Conservation (phyloP, 2,888 invertebrate species). For the Embidobia sp. region DNA sequence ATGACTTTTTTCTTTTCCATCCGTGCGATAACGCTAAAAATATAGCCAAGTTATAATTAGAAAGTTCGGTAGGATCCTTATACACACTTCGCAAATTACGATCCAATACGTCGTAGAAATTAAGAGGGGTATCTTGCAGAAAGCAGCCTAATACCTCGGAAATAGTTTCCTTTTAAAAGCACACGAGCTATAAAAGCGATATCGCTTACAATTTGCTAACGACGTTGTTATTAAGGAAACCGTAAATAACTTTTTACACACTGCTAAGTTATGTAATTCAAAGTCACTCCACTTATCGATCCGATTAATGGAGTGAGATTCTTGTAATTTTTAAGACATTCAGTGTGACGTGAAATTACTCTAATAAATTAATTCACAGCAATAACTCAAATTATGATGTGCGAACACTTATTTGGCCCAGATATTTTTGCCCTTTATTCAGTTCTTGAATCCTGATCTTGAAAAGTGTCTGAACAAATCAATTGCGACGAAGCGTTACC, state of each 20-base stretch:
- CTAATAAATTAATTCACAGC: too few species aligned
- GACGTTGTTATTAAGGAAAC: slow-evolving; percentile 80
- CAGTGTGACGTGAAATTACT: too few species aligned
- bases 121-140: slow-evolving; percentile 57
- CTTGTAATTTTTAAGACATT: too few species aligned
- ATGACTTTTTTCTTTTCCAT: not conserved
- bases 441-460: not conserved
- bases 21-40: not conserved
- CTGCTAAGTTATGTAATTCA: too few species aligned
- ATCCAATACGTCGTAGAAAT: slow-evolving; percentile 64
- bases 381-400: too few species aligned
- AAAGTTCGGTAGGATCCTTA: not conserved
- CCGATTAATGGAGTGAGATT: too few species aligned
- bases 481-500: slow-evolving; percentile 30
- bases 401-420: too few species aligned
- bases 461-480: slow-evolving; percentile 32
- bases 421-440: too few species aligned
- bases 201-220: slow-evolving; percentile 78
- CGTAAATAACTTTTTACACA: slow-evolving; percentile 69
- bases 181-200: slow-evolving; percentile 70
- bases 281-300: too few species aligned
- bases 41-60: not conserved
- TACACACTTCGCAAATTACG: slow-evolving; percentile 12
- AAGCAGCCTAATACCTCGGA: slow-evolving; percentile 73
- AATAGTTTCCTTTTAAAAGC: slow-evolving; percentile 74